These are phyloP conservation scores for Coleophora flavipennella DNA, from an alignment of 2,888 invertebrate genomes.

Conservation along the genomic window DNA sequence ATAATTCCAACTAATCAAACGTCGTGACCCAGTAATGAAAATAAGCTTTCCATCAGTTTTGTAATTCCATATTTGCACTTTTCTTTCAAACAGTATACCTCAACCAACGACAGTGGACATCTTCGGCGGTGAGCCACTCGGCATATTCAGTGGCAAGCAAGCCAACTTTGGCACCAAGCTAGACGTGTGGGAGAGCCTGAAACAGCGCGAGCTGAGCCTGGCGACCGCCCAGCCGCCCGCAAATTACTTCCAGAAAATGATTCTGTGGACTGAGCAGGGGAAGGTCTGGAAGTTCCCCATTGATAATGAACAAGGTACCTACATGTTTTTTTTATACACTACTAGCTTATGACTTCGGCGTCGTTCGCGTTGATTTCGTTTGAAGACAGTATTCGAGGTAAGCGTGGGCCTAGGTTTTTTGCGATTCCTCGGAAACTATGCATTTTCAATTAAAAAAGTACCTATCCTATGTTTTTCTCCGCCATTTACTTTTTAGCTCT, in stretches of 20 bases:
- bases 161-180: conserved; percentile 57
- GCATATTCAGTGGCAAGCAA: conserved; percentile 72
- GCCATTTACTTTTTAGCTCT: no score
- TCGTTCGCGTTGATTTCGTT: no score
- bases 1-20: no score
- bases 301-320: conserved; percentile 93
- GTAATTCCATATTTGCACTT: no score
- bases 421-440: no score
- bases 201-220: conserved; percentile 77
- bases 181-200: conserved; percentile 78
- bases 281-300: conserved; percentile 98
- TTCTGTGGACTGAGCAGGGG: conserved; percentile 93
- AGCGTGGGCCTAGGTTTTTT: no score
- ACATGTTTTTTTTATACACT: background rate
- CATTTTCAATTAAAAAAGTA: no score
- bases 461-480: no score
- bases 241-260: conserved; percentile 95
- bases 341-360: no score
- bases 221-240: conserved; percentile 80
- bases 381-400: no score
- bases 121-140: conserved; percentile 74
- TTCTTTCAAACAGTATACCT: conserved; percentile 18
- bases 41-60: no score
- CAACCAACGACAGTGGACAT: conserved; percentile 69
- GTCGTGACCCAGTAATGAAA: no score